Base-by-base conservation (phyloP, 2,888 invertebrate species). In the Anoplius nigerrimus region DNA sequence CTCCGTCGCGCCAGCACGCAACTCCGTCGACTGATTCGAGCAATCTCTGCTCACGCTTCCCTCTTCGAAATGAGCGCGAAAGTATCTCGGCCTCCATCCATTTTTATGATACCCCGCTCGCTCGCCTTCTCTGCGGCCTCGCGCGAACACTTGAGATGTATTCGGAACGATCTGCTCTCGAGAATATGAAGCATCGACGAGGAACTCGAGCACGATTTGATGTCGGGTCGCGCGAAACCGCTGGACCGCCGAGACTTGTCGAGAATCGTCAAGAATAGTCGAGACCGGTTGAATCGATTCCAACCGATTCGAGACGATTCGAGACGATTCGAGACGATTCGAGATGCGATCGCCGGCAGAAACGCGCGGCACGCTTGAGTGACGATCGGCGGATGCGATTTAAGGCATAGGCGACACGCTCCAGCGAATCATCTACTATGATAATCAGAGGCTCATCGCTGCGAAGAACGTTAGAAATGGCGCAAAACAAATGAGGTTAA, bases 391-490 rank as follows among this genome's bases (percentile, higher is more conserved):
- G 48, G 48, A 48, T 18, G n/a, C 48, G 18, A 48, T 18, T 18
- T 16, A 13, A 48, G 2, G 48, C 48, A 8, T n/a, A 48, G 48
- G 18, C 48, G 13, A 18, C 61, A 72, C 69, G 78, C 75, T 72
- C 63, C 56, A 73, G 69, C 66, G 59, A 62, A 79, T 61, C 65
- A 70, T 69, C 73, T 55, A 22, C 1, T 56, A 56, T 58, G 66
- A 60, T 70, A 67, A 79, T 75, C 62, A 73, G 70, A n/a, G 71
- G 65, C 75, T 71, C 73, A 34, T 34, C 34, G 34, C 34, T 13
- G 34, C 34, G 34, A 34, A 34, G 4, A 34, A 34, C 34, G 34
- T 34, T 34, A 34, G 34, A 34, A 34, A 34, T 13, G 34, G 34
- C 34, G 11, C 8, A 34, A 34, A 34, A 34, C 11, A 34, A n/a